Conservation (phyloP, 1,140 invertebrate species). For the Mactra quadrangularis region DNA sequence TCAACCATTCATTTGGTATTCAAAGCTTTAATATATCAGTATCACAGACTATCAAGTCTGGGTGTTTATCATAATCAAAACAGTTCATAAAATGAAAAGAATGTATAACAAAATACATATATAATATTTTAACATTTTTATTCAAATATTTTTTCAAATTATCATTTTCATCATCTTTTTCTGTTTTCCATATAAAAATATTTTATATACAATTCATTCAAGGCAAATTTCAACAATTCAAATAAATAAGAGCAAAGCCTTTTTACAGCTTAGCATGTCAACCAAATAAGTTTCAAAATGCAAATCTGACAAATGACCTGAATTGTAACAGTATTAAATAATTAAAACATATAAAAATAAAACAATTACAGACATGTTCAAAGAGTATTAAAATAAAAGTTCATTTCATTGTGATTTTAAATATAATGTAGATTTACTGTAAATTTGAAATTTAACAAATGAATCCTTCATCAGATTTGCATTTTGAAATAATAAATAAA, state of each 20-base stretch:
- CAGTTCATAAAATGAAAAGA: no score
- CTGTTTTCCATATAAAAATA: slow-evolving; percentile 61
- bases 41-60: no score
- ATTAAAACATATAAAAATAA: neutral
- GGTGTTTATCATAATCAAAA: no score
- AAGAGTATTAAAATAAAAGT: no score
- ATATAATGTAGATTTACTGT: no score
- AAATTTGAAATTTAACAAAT: no score
- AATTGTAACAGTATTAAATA: neutral
- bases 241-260: slow-evolving; percentile 43
- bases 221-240: slow-evolving; percentile 53
- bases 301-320: neutral
- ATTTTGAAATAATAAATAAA: slow-evolving; percentile 48
- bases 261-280: slow-evolving; percentile 39
- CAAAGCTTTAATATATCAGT: no score
- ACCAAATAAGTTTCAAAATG: slow-evolving; percentile 8
- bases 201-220: slow-evolving; percentile 56
- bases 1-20: no score
- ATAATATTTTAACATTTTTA: slow-evolving; percentile 49
- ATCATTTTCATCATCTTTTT: slow-evolving; percentile 31
- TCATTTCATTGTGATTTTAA: no score
- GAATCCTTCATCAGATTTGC: slow-evolving; percentile 24
- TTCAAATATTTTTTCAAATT: slow-evolving; percentile 35
- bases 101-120: neutral
- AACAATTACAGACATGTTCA: no score